Conservation (phyloP, 2,113 vertebrate species). For the Amphiprion percula region DNA sequence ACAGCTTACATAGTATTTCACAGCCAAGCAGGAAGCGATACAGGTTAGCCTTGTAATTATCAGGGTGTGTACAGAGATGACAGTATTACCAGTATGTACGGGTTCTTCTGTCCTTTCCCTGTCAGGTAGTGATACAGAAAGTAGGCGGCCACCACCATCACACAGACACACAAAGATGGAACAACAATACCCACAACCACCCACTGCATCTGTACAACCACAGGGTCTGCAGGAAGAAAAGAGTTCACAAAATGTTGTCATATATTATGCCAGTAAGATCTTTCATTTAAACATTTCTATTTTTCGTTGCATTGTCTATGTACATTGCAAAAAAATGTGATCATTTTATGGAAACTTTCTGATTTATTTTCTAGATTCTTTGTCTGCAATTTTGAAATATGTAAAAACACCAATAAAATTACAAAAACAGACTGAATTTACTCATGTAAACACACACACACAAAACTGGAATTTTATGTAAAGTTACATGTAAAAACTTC, state of each 20-base stretch:
- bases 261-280: no score
- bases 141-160: slow-evolving; percentile 49
- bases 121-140: slow-evolving; percentile 64
- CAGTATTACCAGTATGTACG: slow-evolving; percentile 64
- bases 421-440: no score
- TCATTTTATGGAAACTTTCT: no score
- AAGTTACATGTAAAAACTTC: no score
- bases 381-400: no score
- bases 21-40: not conserved
- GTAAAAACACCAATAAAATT: no score
- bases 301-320: no score
- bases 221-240: slow-evolving; percentile 61
- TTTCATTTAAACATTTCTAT: no score
- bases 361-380: no score
- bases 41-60: not conserved
- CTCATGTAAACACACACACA: no score
- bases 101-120: slow-evolving; percentile 65
- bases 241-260: not conserved
- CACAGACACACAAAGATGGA: slow-evolving; percentile 49
- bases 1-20: not conserved
- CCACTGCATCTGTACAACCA: slow-evolving; percentile 44
- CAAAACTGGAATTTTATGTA: no score
- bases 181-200: slow-evolving; percentile 65
- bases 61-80: not conserved
- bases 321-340: no score